Percentiles rank a stretch among this genome's conserved stretches.
phyloP scores from a whole-genome alignment of 2,888 invertebrate species.

The Mythimna loreyi region DNA sequence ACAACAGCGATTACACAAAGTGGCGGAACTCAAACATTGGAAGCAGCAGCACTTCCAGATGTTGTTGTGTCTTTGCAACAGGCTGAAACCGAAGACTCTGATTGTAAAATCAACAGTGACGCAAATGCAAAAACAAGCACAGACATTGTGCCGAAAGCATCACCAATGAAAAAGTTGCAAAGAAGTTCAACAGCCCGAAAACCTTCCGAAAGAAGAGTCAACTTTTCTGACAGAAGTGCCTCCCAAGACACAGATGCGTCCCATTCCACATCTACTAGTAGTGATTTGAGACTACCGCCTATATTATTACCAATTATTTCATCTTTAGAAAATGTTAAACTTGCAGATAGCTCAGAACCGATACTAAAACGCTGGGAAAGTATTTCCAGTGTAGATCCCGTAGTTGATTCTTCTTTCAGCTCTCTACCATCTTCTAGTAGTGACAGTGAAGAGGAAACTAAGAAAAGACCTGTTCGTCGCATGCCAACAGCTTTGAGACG shows the following conservation, averaged over 20 bases:
- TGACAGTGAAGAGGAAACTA: slow-evolving; percentile 86
- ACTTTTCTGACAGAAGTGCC: slow-evolving; percentile 89
- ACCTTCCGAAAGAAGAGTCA: slow-evolving; percentile 87
- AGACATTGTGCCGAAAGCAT: slow-evolving; percentile 70
- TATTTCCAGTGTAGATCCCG: slow-evolving; percentile 93
- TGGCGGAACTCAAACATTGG: slow-evolving; percentile 71
- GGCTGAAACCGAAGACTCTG: slow-evolving; percentile 78
- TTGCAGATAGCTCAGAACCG: slow-evolving; percentile 82
- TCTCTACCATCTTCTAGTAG: slow-evolving; percentile 89
- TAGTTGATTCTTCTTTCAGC: slow-evolving; percentile 93
- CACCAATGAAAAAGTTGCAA: slow-evolving; percentile 79
- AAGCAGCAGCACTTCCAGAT: slow-evolving; percentile 76
- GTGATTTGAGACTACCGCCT: slow-evolving; percentile 93
- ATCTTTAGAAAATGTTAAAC: slow-evolving; percentile 90
- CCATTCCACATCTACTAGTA: slow-evolving; percentile 91
- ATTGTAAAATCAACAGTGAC: slow-evolving; percentile 78
- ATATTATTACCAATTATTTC: slow-evolving; percentile 93
- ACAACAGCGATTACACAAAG: slow-evolving; percentile 65
- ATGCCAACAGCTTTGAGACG: slow-evolving; percentile 83
- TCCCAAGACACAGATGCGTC: slow-evolving; percentile 92
- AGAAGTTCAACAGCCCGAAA: slow-evolving; percentile 87
- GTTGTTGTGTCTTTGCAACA: slow-evolving; percentile 78
- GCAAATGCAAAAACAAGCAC: slow-evolving; percentile 69
- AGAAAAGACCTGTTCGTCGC: slow-evolving; percentile 81
- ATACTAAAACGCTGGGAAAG: slow-evolving; percentile 91